A percentile compares a stretch with the other conserved stretches of the same genome.
Conservation (phyloP, 2,797 vertebrate genomes). For the Tokudaia tokunoshimensis region DNA sequence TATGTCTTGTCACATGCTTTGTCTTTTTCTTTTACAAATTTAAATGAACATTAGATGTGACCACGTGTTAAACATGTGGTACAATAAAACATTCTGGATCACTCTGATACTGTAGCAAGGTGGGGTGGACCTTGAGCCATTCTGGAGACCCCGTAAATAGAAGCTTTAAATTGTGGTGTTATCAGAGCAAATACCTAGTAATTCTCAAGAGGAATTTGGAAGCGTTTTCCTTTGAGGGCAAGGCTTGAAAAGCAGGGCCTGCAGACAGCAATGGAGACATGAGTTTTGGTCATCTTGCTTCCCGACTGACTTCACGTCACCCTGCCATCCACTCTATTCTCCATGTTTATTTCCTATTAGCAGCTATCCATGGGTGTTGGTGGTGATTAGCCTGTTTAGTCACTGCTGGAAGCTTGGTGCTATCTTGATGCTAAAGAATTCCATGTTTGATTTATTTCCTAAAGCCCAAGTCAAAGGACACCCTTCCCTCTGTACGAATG, state of each 20-base stretch:
- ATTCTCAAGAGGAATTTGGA: not conserved
- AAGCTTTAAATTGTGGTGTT: not conserved
- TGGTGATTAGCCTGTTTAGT: not conserved
- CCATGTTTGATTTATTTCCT: not conserved
- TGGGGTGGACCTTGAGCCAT: not conserved
- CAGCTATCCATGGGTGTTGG: fast-evolving
- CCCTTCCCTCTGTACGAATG: not conserved
- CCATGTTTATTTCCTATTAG: fast-evolving
- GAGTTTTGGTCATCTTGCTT: fast-evolving
- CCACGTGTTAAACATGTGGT: not conserved
- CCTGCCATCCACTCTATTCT: fast-evolving
- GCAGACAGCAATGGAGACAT: too few species aligned
- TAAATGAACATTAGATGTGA: not conserved
- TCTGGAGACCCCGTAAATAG: not conserved
- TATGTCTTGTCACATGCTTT: not conserved
- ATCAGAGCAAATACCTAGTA: not conserved
- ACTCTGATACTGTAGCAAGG: not conserved
- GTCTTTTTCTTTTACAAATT: not conserved
- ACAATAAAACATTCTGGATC: not conserved
- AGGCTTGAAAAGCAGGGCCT: not conserved
- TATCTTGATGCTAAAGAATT: not conserved
- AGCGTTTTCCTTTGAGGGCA: not conserved
- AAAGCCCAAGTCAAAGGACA: not conserved
- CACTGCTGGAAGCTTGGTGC: not conserved
- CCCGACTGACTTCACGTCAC: not conserved